Evolutionary conservation across 2,113 vertebrate genomes (phyloP).

Genomic region (Oreochromis niloticus): DNA sequence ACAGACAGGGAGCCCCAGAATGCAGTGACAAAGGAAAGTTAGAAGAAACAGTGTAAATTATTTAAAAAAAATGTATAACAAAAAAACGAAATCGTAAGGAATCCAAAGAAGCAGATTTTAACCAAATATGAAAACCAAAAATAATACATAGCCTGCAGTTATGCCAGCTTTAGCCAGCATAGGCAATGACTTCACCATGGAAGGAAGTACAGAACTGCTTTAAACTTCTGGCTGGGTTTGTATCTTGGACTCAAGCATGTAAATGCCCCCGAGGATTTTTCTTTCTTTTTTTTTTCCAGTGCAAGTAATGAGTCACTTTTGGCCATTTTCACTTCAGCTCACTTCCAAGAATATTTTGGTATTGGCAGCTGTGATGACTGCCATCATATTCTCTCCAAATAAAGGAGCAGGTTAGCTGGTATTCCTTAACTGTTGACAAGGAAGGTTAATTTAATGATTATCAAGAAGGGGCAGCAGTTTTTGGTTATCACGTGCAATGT

Average conservation of each 20-base stretch:
- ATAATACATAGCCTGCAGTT: neutral
- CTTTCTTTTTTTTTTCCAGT: neutral
- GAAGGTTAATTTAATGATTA: neutral
- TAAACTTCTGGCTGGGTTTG: neutral
- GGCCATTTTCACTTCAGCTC: neutral
- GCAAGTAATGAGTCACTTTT: neutral
- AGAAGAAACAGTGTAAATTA: neutral
- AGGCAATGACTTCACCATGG: neutral
- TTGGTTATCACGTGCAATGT: neutral
- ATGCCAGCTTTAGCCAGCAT: neutral
- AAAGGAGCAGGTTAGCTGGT: neutral
- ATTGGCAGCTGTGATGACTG: neutral
- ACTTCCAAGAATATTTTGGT: neutral
- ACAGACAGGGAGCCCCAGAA: neutral
- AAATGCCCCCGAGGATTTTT: neutral
- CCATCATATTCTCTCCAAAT: neutral
- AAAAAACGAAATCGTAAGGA: neutral
- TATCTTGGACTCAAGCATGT: neutral
- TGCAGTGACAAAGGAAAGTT: neutral
- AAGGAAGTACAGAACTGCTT: neutral
- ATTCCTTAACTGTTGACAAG: neutral
- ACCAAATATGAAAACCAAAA: neutral
- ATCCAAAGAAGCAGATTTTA: neutral
- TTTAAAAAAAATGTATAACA: neutral
- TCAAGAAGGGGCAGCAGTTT: neutral